These are phyloP conservation scores for Mesoligia furuncula DNA, from an alignment of 2,888 invertebrate species.

Conservation along the genomic window DNA sequence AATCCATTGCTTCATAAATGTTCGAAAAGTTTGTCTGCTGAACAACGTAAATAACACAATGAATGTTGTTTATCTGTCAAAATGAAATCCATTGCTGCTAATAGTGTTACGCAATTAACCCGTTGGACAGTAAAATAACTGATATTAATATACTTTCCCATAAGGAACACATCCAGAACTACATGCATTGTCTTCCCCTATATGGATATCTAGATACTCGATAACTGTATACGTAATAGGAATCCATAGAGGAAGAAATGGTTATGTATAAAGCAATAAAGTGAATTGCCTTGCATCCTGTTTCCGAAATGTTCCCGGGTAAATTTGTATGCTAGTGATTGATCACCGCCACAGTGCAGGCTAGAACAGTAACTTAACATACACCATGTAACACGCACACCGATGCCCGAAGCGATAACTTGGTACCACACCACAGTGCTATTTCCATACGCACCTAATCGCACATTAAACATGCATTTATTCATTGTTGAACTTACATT, in stretches of 20 bases:
- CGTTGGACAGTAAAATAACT: conserved; percentile 3
- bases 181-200: conserved; percentile 29
- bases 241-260: conserved; percentile 61
- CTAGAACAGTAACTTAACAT: conserved; percentile 58
- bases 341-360: conserved; percentile 73
- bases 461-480: conserved; percentile 41
- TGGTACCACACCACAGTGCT: conserved; percentile 18
- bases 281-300: conserved; percentile 76
- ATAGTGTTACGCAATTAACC: not conserved
- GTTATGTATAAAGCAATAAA: conserved; percentile 73
- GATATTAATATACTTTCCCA: conserved; percentile 18
- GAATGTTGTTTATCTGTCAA: not conserved
- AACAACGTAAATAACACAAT: not conserved
- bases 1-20: not conserved
- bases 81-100: not conserved
- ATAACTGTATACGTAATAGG: conserved; percentile 55
- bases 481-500: conserved; percentile 43
- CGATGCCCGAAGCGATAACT: conserved; percentile 38
- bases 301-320: conserved; percentile 68
- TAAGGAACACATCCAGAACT: conserved; percentile 1
- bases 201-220: conserved; percentile 30
- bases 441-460: conserved; percentile 41
- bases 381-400: conserved; percentile 34
- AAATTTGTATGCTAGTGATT: conserved; percentile 75
- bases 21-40: not conserved